phyloP scores from a whole-genome alignment of 2,888 invertebrate species.

The Ganaspis brasiliensis region DNA sequence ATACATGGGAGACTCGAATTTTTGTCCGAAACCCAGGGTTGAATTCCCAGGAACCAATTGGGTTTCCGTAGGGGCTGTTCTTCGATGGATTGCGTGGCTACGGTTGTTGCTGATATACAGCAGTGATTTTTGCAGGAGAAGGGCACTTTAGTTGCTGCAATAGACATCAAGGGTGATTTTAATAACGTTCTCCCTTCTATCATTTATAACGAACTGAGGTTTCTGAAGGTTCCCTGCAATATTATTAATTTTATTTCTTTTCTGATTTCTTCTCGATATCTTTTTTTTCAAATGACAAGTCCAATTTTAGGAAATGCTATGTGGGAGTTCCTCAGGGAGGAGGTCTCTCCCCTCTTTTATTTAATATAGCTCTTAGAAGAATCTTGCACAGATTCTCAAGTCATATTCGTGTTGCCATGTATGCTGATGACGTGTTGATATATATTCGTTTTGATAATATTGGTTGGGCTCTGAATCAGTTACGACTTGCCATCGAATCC shows the following conservation, averaged over 20 bases:
- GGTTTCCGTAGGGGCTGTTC: slow-evolving; percentile 3
- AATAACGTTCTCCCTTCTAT: background rate
- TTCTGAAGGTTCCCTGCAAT: background rate
- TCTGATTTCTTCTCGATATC: background rate
- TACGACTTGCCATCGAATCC: no score
- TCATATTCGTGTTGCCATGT: no score
- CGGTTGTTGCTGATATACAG: background rate
- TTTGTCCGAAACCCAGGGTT: background rate
- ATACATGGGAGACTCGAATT: background rate
- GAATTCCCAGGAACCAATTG: background rate
- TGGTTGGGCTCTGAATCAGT: no score
- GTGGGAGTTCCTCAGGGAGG: no score
- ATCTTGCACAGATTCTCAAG: no score
- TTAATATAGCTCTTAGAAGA: no score
- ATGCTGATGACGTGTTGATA: no score
- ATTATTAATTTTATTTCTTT: background rate
- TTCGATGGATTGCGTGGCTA: background rate
- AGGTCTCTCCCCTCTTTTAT: no score
- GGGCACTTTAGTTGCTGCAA: background rate
- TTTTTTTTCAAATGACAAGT: no score
- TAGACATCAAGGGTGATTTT: background rate
- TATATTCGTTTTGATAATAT: no score
- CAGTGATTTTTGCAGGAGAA: background rate
- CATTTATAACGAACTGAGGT: background rate
- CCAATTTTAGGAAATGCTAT: no score